Evolutionary conservation across 2,113 vertebrate species (phyloP).

Genomic region (Labrus mixtus): DNA sequence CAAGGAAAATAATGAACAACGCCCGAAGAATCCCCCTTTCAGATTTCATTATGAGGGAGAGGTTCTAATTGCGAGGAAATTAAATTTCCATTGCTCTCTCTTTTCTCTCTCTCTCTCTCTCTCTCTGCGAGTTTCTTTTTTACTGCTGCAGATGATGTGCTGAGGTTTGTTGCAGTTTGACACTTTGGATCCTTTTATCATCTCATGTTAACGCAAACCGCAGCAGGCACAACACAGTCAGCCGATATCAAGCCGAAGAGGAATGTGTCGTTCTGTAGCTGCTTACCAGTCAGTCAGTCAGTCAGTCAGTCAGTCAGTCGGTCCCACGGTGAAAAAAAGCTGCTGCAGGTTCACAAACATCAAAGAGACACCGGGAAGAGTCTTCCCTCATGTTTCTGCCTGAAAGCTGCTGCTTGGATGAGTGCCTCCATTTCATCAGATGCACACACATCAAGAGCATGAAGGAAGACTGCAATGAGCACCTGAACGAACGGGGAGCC

Average conservation of each 20-base stretch:
- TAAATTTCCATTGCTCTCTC: conserved; percentile 68
- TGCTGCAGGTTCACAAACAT: conserved; percentile 48
- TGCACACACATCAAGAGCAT: conserved; percentile 52
- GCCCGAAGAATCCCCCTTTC: conserved; percentile 77
- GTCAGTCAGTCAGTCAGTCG: conserved; percentile 13
- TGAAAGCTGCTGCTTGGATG: conserved; percentile 60
- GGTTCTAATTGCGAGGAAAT: conserved; percentile 78
- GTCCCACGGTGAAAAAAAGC: conserved; percentile 23
- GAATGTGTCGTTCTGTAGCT: conserved; percentile 26
- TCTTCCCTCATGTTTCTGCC: conserved; percentile 57
- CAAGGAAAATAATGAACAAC: conserved; percentile 81
- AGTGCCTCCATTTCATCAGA: conserved; percentile 74
- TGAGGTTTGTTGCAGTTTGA: conserved; percentile 51
- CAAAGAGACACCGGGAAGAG: conserved; percentile 32
- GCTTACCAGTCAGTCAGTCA: conserved; percentile 17
- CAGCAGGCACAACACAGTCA: conserved; percentile 41
- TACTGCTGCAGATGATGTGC: conserved; percentile 36
- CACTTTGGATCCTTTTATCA: conserved; percentile 49
- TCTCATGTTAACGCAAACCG: conserved; percentile 54
- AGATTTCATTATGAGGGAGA: conserved; percentile 81
- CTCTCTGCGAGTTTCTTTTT: conserved; percentile 29
- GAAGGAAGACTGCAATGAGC: conserved; percentile 72
- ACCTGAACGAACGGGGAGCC: conserved; percentile 73
- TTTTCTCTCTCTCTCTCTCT: conserved; percentile 62
- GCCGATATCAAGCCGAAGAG: conserved; percentile 21